Evolutionary conservation across 2,797 vertebrate species (phyloP).

Genomic region (Enteromius unitaeniatus): DNA sequence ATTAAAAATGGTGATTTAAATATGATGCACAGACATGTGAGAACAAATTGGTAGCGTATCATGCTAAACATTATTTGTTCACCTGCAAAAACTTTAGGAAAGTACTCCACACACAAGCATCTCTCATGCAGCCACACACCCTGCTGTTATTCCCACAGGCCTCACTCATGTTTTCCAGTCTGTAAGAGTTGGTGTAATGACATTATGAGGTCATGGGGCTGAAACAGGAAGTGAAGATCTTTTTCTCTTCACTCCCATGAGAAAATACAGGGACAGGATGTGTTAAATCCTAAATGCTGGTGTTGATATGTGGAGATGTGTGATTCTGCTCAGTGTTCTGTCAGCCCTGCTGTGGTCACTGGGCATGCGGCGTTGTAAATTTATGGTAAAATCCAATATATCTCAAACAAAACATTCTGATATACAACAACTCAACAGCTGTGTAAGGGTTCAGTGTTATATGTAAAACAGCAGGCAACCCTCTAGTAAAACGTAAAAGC

Average conservation of each 20-base stretch:
- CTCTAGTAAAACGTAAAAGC: too few species aligned
- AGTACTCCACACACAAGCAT: conserved; percentile 50
- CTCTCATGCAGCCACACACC: conserved; percentile 59
- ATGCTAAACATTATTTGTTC: conserved; percentile 1
- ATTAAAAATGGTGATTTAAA: neutral
- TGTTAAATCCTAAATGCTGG: conserved; percentile 43
- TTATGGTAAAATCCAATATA: neutral
- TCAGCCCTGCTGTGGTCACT: neutral
- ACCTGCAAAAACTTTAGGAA: conserved; percentile 12
- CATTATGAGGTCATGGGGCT: conserved; percentile 58
- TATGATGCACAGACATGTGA: neutral
- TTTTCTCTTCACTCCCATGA: conserved; percentile 51
- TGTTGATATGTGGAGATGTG: conserved; percentile 36
- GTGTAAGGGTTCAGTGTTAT: neutral
- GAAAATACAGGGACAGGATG: conserved; percentile 55
- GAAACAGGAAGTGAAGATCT: conserved; percentile 58
- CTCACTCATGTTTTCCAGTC: conserved; percentile 59
- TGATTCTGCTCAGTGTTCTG: neutral
- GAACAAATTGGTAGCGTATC: neutral
- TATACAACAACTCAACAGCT: neutral
- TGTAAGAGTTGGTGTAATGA: conserved; percentile 51
- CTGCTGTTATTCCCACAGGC: conserved; percentile 45
- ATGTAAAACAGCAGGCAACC: neutral
- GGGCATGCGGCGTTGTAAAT: neutral
- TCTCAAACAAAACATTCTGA: conserved; percentile 9